Evolutionary conservation across 1,140 invertebrate genomes (phyloP).

Genomic region (Brachionus calyciflorus): DNA sequence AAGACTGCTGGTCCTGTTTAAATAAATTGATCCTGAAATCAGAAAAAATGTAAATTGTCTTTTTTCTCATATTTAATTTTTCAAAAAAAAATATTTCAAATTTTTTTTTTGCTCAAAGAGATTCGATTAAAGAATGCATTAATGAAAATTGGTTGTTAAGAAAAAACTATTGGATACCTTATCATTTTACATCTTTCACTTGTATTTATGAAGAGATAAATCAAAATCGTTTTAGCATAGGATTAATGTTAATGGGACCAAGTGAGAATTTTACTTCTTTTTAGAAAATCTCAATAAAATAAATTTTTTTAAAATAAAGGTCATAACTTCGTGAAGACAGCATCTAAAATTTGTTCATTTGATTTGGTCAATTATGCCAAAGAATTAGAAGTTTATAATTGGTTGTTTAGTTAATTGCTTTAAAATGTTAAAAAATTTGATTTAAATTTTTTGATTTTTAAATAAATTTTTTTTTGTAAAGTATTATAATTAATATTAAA

Average conservation of each 20-base stretch:
- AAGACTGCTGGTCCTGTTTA: constrained; percentile 25
- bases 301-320: background rate
- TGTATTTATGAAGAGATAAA: constrained; percentile 27
- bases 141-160: constrained; percentile 32
- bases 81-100: too few relatives aligned
- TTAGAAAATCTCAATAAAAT: background rate
- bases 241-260: constrained; percentile 27
- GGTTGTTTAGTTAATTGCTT: background rate
- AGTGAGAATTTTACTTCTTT: constrained; percentile 1
- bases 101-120: background rate
- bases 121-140: constrained; percentile 40
- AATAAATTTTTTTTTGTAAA: too few relatives aligned
- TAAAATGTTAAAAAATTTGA: background rate
- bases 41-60: background rate
- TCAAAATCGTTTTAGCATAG: constrained; percentile 15
- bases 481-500: too few relatives aligned
- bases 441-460: constrained; percentile 11
- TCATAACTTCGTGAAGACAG: constrained; percentile 11
- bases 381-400: constrained; percentile 22
- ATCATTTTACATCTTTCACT: constrained; percentile 22
- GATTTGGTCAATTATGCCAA: constrained; percentile 1
- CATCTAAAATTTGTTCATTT: background rate
- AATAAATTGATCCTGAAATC: constrained; percentile 8
- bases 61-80: background rate
- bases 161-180: constrained; percentile 36